Conservation (phyloP, 1,140 invertebrate species). For the Papilio machaon region DNA sequence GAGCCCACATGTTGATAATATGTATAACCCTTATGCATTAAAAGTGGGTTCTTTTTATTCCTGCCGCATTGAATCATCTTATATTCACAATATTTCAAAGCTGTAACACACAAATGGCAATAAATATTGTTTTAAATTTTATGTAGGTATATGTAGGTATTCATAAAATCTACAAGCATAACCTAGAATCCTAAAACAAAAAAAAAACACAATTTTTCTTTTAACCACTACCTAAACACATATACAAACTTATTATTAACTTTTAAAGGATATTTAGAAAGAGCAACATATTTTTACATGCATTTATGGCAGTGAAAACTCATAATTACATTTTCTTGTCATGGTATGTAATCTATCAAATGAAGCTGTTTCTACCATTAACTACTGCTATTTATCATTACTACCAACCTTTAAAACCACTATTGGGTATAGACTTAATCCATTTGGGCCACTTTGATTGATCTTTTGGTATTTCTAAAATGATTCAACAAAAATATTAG, state of each 20-base stretch:
- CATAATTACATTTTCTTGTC: too few relatives aligned
- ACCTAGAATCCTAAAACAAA: too few relatives aligned
- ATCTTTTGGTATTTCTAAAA: neutral
- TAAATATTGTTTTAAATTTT: neutral
- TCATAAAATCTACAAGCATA: too few relatives aligned
- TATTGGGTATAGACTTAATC: neutral
- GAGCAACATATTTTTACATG: too few relatives aligned
- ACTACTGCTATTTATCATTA: neutral
- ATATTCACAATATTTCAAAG: neutral
- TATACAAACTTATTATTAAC: too few relatives aligned
- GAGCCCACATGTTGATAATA: constrained; percentile 31
- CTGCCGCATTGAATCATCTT: constrained; percentile 30
- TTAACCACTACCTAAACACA: neutral
- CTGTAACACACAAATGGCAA: neutral
- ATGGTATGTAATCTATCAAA: neutral
- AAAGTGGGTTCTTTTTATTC: constrained; percentile 39
- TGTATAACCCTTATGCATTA: constrained; percentile 40
- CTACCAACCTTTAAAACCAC: neutral
- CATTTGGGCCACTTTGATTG: neutral
- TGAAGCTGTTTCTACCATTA: neutral
- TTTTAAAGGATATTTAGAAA: too few relatives aligned
- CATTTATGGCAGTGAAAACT: too few relatives aligned
- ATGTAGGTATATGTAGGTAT: too few relatives aligned
- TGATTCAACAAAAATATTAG: neutral
- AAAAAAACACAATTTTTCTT: neutral